Evolutionary conservation across 2,113 vertebrate species (phyloP).

Genomic region (Oceanodroma tethys): DNA sequence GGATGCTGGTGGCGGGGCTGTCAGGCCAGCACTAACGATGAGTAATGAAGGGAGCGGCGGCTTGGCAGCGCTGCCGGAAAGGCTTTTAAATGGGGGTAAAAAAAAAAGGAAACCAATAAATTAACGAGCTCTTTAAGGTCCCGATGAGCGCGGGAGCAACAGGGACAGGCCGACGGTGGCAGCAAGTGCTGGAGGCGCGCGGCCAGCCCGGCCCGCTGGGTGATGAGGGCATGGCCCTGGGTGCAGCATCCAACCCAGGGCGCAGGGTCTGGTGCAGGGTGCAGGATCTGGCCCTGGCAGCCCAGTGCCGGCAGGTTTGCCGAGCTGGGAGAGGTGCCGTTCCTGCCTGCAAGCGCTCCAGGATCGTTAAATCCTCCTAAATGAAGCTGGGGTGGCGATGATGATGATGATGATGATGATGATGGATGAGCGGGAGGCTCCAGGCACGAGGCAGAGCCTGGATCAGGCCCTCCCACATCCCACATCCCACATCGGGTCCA

Average conservation of each 20-base stretch:
- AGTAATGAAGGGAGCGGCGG: background rate
- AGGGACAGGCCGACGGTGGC: background rate
- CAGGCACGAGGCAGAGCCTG: background rate
- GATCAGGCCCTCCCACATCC: background rate
- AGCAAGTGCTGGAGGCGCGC: accelerated
- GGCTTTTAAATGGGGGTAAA: background rate
- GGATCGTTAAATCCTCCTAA: background rate
- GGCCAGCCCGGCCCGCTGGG: background rate
- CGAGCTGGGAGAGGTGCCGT: accelerated
- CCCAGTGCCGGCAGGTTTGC: accelerated
- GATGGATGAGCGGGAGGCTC: background rate
- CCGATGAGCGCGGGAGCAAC: accelerated
- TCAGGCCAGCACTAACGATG: background rate
- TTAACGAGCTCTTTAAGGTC: background rate
- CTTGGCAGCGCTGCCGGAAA: background rate
- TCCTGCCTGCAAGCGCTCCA: background rate
- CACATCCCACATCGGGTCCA: accelerated
- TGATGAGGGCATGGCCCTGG: accelerated
- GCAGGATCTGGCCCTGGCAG: accelerated
- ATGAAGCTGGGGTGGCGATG: background rate
- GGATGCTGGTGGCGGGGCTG: background rate
- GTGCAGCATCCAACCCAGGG: background rate
- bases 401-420: background rate
- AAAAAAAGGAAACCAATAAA: background rate
- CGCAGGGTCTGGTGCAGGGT: background rate